Percentiles rank a stretch among this genome's conserved stretches.
Evolutionary conservation across 2,113 vertebrate species (phyloP).

Genomic region (Calcarius ornatus): DNA sequence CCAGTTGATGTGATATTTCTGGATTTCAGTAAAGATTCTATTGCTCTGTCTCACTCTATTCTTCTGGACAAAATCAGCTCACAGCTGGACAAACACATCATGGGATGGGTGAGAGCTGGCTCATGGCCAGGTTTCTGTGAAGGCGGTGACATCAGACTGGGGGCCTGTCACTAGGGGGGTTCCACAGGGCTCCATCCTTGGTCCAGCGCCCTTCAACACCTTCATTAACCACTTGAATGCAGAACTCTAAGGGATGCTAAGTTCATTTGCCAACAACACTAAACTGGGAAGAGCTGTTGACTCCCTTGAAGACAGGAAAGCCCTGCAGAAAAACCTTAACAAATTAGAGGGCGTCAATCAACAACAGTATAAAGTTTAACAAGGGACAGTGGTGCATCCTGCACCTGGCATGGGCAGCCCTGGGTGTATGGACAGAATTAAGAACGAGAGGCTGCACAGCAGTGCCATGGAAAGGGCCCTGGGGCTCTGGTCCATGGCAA

Average conservation of each 20-base stretch:
- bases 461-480: background rate
- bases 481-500: background rate
- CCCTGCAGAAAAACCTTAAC: background rate
- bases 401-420: rapidly evolving
- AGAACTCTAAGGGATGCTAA: background rate
- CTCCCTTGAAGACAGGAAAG: background rate
- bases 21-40: background rate
- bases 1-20: background rate
- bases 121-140: background rate
- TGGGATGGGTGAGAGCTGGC: background rate
- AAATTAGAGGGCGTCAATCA: background rate
- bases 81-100: background rate
- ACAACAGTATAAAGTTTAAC: background rate
- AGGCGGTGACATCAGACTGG: background rate
- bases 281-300: background rate
- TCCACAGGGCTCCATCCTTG: background rate
- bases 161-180: rapidly evolving
- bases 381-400: background rate
- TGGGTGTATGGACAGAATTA: rapidly evolving
- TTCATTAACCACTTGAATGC: background rate
- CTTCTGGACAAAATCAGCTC: background rate
- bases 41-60: background rate
- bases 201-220: background rate
- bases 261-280: background rate
- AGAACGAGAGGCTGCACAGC: background rate